Conservation (phyloP, 2,113 vertebrate species). For the Cyanistes caeruleus region DNA sequence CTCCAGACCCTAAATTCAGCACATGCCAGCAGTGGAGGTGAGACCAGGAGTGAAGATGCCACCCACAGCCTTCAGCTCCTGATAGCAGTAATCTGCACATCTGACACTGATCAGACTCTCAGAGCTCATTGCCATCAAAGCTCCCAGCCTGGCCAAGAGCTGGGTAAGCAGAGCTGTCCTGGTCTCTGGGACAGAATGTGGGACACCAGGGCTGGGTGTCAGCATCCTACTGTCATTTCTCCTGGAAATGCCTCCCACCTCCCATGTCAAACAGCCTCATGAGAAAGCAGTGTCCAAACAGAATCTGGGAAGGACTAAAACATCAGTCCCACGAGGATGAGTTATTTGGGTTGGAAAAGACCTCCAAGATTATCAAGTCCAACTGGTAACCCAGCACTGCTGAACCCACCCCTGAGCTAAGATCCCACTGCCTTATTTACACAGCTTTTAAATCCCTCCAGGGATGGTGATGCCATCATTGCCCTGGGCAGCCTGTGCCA, state of each 20-base stretch:
- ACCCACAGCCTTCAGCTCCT: background rate
- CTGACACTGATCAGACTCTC: background rate
- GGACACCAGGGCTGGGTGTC: background rate
- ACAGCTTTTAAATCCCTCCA: background rate
- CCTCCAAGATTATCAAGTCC: background rate
- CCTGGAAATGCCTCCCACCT: background rate
- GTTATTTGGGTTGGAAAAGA: background rate
- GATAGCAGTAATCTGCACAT: background rate
- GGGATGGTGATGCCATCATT: background rate
- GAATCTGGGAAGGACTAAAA: background rate
- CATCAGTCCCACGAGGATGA: background rate
- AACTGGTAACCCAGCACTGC: background rate
- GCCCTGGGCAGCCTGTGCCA: background rate
- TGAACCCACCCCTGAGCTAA: background rate
- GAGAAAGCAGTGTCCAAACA: background rate
- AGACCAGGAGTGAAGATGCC: background rate
- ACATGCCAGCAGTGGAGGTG: rapidly evolving
- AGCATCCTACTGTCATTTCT: background rate
- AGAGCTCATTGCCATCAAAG: background rate
- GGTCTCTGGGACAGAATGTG: background rate
- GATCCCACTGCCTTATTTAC: background rate
- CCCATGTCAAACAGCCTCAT: background rate
- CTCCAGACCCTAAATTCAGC: background rate
- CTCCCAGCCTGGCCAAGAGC: background rate
- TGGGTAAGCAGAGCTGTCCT: background rate